phyloP scores from a whole-genome alignment of 2,888 invertebrate species.

The Sarcophaga subvicina region DNA sequence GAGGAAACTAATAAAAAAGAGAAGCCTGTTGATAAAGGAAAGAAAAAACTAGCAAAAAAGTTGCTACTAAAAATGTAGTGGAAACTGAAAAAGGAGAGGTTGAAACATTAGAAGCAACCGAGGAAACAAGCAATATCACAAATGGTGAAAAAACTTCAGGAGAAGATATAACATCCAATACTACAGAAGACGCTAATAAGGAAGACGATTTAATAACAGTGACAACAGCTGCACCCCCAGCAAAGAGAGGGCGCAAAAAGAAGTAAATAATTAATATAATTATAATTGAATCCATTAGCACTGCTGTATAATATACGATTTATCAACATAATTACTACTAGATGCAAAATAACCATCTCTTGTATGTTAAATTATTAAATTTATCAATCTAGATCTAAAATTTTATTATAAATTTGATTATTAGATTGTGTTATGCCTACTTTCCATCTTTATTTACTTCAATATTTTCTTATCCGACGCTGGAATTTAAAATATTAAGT shows the following conservation, averaged over 20 bases:
- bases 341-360: not conserved
- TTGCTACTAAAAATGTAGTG: constrained; percentile 60
- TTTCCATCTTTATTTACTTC: not conserved
- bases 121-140: constrained; percentile 17
- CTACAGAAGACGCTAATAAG: constrained; percentile 57
- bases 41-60: constrained; percentile 62
- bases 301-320: not conserved
- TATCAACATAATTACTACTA: not conserved
- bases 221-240: constrained; percentile 30
- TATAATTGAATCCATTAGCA: not conserved
- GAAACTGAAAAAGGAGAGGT: constrained; percentile 19
- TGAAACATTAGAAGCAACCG: not conserved
- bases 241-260: constrained; percentile 76
- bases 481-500: not conserved
- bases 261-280: constrained; percentile 65
- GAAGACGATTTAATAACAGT: constrained; percentile 44
- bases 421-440: not conserved
- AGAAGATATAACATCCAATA: constrained; percentile 43
- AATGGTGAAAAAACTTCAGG: constrained; percentile 61
- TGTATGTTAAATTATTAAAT: not conserved
- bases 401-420: constrained; percentile 18
- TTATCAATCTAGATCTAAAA: constrained; percentile 20
- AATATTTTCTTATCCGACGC: not conserved
- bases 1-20: constrained; percentile 48
- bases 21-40: constrained; percentile 53